Conservation (phyloP, 2,888 invertebrate species). For the Gari tellinella region DNA sequence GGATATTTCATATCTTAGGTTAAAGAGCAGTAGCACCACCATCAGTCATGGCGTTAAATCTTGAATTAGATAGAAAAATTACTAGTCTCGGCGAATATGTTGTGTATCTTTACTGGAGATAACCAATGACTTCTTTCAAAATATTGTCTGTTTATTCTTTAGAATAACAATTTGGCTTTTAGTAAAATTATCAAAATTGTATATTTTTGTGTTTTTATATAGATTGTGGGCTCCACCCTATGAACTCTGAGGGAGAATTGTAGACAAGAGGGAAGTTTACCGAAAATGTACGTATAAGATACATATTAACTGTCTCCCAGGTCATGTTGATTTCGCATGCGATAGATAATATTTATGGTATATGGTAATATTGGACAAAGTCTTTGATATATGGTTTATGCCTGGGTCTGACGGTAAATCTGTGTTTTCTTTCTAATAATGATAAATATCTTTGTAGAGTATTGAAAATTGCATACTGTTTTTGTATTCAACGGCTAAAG, state of each 20-base stretch:
- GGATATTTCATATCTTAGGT: slow-evolving; percentile 32
- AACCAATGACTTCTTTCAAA: slow-evolving; percentile 41
- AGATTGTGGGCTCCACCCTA: slow-evolving; percentile 28
- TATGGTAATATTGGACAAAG: slow-evolving; percentile 48
- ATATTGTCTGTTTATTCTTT: slow-evolving; percentile 29
- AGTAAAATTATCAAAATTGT: slow-evolving; percentile 60
- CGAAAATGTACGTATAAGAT: slow-evolving; percentile 21
- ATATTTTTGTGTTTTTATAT: slow-evolving; percentile 35
- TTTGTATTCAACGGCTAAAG: too few species aligned
- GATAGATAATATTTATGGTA: slow-evolving; percentile 41
- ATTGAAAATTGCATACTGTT: too few species aligned
- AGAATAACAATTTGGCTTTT: slow-evolving; percentile 58
- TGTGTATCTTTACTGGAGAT: slow-evolving; percentile 39
- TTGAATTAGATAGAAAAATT: slow-evolving; percentile 53
- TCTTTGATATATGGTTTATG: slow-evolving; percentile 43
- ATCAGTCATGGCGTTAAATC: slow-evolving; percentile 38
- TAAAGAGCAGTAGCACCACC: slow-evolving; percentile 15
- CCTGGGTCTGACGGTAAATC: slow-evolving; percentile 51
- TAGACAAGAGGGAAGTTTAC: slow-evolving; percentile 6
- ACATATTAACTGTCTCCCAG: slow-evolving; percentile 43
- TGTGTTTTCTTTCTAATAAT: slow-evolving; percentile 46
- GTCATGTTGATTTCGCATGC: slow-evolving; percentile 25
- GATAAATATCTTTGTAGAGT: slow-evolving; percentile 28
- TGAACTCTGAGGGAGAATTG: slow-evolving; percentile 27
- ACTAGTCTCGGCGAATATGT: slow-evolving; percentile 17